phyloP scores from a whole-genome alignment of 2,113 vertebrate species.

The Bombycilla garrulus region DNA sequence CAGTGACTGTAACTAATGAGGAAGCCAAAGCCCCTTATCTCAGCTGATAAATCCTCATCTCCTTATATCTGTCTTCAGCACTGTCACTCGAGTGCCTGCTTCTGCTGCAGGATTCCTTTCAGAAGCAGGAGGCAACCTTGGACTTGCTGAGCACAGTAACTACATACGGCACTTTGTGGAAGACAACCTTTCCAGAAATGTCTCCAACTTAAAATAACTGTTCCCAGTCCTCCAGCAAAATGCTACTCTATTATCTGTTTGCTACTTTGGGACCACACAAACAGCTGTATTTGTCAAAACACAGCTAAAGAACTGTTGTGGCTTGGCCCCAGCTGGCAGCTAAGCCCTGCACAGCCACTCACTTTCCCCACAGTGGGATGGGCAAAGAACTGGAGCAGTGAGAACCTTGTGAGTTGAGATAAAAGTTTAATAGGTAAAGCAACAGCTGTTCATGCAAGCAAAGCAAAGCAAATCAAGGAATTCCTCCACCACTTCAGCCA shows the following conservation, averaged over 20 bases:
- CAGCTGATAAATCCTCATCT: constrained; percentile 43
- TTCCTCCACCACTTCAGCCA: not conserved
- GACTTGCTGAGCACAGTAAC: not conserved
- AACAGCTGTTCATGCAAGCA: not conserved
- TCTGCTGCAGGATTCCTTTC: not conserved
- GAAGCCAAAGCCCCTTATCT: constrained; percentile 35
- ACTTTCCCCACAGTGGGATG: not conserved
- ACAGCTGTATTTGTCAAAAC: not conserved
- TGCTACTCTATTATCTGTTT: not conserved
- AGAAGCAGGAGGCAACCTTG: not conserved
- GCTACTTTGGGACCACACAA: not conserved
- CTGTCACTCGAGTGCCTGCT: not conserved
- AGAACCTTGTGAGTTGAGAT: not conserved
- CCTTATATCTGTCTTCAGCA: not conserved
- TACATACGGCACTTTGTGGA: not conserved
- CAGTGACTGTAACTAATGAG: constrained; percentile 34
- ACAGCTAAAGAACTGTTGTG: not conserved
- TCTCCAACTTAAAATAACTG: not conserved
- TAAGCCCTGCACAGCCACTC: not conserved
- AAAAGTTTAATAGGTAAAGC: not conserved
- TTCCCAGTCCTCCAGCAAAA: constrained; percentile 30
- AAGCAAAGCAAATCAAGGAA: not conserved
- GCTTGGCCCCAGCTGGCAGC: not conserved
- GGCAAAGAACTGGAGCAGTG: not conserved
- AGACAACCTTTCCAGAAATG: not conserved